A percentile compares a stretch with the other conserved stretches of the same genome.
These are phyloP conservation scores for Circaetus gallicus DNA, from an alignment of 2,113 vertebrate species.

Conservation along the genomic window DNA sequence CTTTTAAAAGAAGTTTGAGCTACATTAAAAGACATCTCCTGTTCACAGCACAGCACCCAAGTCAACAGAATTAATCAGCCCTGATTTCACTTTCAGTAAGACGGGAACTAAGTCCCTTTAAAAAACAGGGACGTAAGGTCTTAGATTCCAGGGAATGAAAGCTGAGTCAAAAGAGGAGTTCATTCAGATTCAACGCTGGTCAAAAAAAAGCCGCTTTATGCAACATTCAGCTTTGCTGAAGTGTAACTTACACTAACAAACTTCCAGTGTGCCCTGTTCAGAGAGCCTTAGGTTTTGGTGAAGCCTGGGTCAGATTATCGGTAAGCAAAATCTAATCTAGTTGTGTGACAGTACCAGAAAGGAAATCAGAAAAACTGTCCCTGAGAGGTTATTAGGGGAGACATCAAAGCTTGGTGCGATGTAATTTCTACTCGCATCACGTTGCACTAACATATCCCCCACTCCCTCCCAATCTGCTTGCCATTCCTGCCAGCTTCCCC, in stretches of 20 bases:
- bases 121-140: not conserved
- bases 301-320: not conserved
- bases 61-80: slow-evolving; percentile 41
- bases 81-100: slow-evolving; percentile 27
- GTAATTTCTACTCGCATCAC: slow-evolving; percentile 12
- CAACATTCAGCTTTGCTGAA: slow-evolving; percentile 30
- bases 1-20: slow-evolving; percentile 41
- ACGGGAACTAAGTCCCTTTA: not conserved
- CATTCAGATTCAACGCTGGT: slow-evolving; percentile 37
- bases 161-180: slow-evolving; percentile 48
- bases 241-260: not conserved
- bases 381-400: not conserved
- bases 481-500: not conserved
- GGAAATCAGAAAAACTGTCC: not conserved
- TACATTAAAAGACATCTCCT: slow-evolving; percentile 37
- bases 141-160: slow-evolving; percentile 33
- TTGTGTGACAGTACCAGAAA: not conserved
- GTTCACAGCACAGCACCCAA: not conserved
- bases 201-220: not conserved
- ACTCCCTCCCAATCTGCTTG: not conserved
- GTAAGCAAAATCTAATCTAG: not conserved
- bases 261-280: not conserved
- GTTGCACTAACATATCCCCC: not conserved
- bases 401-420: not conserved
- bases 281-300: not conserved